Percentiles rank a stretch among this genome's conserved stretches.
phyloP scores from a whole-genome alignment of 2,888 invertebrate species.

The Lithophane leautieri region DNA sequence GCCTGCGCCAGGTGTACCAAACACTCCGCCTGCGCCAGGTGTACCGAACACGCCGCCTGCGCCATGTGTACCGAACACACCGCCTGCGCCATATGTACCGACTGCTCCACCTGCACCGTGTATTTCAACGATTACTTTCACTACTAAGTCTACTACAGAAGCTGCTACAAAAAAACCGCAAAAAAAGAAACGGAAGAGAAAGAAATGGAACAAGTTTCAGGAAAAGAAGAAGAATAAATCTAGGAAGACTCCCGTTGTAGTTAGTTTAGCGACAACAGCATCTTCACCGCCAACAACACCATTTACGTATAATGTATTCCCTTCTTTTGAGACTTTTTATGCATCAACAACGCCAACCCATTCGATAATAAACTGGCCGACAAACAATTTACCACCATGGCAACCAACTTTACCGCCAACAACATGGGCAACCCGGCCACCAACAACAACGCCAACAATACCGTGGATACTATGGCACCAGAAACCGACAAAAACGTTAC shows the following conservation, averaged over 20 bases:
- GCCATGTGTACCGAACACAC: background rate
- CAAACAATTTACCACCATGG: background rate
- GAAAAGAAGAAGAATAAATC: background rate
- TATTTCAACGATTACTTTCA: background rate
- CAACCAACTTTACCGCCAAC: background rate
- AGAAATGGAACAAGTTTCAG: background rate
- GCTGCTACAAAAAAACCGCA: background rate
- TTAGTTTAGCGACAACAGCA: background rate
- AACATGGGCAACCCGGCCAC: background rate
- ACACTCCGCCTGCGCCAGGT: background rate
- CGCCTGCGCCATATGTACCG: background rate
- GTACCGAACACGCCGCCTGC: background rate
- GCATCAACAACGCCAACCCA: background rate
- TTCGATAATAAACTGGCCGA: background rate
- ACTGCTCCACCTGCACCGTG: background rate
- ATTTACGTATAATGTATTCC: background rate
- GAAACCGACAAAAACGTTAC: background rate
- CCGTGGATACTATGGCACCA: background rate
- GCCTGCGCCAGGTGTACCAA: background rate
- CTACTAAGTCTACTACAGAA: background rate
- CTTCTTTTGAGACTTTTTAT: background rate
- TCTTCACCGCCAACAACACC: background rate
- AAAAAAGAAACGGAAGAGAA: constrained; percentile 1
- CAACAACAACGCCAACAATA: constrained; percentile 19
- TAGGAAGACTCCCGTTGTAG: background rate